Evolutionary conservation across 2,888 invertebrate genomes (phyloP).

Genomic region (Scrobipalpa atriplicella): DNA sequence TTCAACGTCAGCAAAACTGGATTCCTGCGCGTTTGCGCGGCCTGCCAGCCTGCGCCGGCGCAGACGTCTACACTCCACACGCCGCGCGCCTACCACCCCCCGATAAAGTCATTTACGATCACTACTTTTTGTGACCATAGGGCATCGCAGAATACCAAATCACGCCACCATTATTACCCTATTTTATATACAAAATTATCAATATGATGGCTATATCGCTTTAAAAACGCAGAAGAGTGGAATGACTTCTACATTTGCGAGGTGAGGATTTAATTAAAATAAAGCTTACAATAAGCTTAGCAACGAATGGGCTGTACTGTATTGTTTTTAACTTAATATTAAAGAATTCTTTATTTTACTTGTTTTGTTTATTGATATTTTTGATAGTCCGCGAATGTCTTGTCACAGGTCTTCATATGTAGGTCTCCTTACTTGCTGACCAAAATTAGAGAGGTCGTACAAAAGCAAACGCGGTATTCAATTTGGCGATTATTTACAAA

Average conservation of each 20-base stretch:
- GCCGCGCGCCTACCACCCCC: constrained; percentile 6
- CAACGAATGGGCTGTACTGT: no score
- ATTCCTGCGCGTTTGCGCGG: constrained; percentile 40
- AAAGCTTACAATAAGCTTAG: no score
- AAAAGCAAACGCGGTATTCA: not conserved
- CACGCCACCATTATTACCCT: no score
- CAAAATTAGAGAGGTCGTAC: no score
- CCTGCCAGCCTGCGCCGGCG: constrained; percentile 25
- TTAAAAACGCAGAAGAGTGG: no score
- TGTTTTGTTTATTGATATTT: not conserved
- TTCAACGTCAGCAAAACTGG: constrained; percentile 43
- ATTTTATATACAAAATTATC: not conserved
- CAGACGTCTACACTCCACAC: constrained; percentile 27
- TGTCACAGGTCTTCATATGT: no score
- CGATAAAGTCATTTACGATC: constrained; percentile 28
- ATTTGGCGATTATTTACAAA: not conserved
- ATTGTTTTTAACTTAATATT: no score
- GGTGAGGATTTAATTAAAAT: no score
- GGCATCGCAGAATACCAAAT: not conserved
- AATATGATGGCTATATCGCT: no score
- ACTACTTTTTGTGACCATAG: constrained; percentile 4
- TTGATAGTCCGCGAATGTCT: not conserved
- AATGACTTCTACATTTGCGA: no score
- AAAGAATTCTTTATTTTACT: no score
- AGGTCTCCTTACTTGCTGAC: no score